Evolutionary conservation across 2,888 invertebrate species (phyloP).

Genomic region (Himalopsyche kuldschensis): DNA sequence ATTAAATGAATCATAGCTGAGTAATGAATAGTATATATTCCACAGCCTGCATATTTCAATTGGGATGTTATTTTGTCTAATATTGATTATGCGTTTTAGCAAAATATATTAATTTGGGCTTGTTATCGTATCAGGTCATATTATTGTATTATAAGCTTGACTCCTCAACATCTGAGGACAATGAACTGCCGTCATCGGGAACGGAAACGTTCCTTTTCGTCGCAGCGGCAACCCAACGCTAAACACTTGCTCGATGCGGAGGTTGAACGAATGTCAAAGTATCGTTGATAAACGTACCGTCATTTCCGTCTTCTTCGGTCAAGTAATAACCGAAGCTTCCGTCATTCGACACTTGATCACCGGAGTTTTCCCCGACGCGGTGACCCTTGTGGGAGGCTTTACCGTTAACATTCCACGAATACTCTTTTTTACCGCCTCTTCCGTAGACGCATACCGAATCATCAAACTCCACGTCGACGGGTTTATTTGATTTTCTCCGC

Average conservation of each 20-base stretch:
- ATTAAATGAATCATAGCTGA: too few species aligned
- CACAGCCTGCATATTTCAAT: too few species aligned
- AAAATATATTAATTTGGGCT: too few species aligned
- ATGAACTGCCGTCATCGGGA: not conserved
- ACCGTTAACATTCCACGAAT: slow-evolving; percentile 26
- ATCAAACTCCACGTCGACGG: slow-evolving; percentile 20
- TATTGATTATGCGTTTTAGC: too few species aligned
- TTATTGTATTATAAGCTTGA: too few species aligned
- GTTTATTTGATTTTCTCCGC: slow-evolving; percentile 23
- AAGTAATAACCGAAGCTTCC: slow-evolving; percentile 57
- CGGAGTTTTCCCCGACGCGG: slow-evolving; percentile 37
- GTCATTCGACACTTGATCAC: slow-evolving; percentile 52
- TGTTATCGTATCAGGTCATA: too few species aligned
- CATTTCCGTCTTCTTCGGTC: slow-evolving; percentile 52
- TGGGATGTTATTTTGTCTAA: too few species aligned
- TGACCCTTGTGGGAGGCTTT: slow-evolving; percentile 45
- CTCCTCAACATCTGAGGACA: not conserved
- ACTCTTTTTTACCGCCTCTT: slow-evolving; percentile 26
- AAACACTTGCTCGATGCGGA: slow-evolving; percentile 57
- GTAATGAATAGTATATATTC: too few species aligned
- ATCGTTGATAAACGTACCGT: slow-evolving; percentile 54
- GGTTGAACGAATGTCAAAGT: slow-evolving; percentile 56
- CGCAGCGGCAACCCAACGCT: slow-evolving; percentile 41
- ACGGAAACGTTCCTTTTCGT: not conserved
- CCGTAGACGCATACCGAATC: slow-evolving; percentile 35